Conservation (phyloP, 2,113 vertebrate species). For the Neomonachus schauinslandi region DNA sequence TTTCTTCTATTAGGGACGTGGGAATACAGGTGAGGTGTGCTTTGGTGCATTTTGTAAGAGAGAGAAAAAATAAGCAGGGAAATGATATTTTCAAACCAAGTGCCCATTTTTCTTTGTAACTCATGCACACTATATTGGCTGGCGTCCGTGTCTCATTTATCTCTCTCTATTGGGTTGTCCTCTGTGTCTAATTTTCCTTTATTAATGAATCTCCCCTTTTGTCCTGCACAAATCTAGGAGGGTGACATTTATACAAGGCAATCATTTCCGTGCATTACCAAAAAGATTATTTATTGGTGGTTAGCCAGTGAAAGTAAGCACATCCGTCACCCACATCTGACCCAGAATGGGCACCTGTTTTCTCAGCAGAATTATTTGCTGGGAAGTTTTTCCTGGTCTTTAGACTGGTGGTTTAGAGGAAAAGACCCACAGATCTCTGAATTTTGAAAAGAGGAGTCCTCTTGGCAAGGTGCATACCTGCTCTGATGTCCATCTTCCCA, state of each 20-base stretch:
- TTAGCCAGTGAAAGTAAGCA: constrained; percentile 71
- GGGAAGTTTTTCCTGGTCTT: constrained; percentile 53
- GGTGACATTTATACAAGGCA: constrained; percentile 69
- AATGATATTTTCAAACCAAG: constrained; percentile 48
- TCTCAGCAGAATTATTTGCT: constrained; percentile 69
- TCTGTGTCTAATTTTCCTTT: constrained; percentile 74
- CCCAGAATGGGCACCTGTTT: constrained; percentile 8
- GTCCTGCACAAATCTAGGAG: constrained; percentile 67
- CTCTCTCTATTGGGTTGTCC: constrained; percentile 66
- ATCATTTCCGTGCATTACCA: constrained; percentile 60
- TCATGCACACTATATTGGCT: neutral
- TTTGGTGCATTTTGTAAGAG: constrained; percentile 50
- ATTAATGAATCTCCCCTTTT: constrained; percentile 69
- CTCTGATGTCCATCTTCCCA: neutral
- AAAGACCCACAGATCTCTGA: neutral
- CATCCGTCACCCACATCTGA: constrained; percentile 65
- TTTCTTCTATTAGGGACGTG: constrained; percentile 49
- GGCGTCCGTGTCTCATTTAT: constrained; percentile 58
- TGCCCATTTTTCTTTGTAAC: constrained; percentile 62
- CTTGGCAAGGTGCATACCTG: neutral
- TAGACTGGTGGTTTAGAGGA: neutral
- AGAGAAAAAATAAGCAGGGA: constrained; percentile 32
- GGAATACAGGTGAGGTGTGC: neutral
- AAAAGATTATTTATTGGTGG: constrained; percentile 76
- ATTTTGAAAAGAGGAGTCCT: neutral